Evolutionary conservation across 2,797 vertebrate species (phyloP), one percentile per base, ranked within the genome.

Genomic region (Semotilus atromaculatus): DNA sequence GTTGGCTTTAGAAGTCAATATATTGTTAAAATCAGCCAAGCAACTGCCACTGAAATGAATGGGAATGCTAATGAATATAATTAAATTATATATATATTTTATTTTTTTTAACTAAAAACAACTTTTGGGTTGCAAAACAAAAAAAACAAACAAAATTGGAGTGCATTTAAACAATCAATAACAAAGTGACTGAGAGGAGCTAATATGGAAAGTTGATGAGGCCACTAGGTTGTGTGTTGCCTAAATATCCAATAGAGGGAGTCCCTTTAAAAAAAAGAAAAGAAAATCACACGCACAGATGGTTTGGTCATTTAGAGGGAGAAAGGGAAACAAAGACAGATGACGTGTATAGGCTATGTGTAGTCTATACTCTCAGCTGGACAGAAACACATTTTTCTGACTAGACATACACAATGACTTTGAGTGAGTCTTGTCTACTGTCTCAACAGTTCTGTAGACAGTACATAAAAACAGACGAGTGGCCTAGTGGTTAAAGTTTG

Each of bases 201-300:
- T 84, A 64, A 81, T 73, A 40, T 7, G 72, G 51, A 74, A 85
- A 80, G 21, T 76, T 81, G 71, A 81, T 81, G 73, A 78, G 43
- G 62, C 76, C 60, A 73, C 34, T 36, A 5, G 21, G 53, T 80
- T 68, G 76, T 26, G 55, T 66, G 40, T 85, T 80, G n/a, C 83
- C 48, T 31, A 4, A 84, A 80, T 38, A 64, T n/a, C 76, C 83
- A 85, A 85, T 73, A 36, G 38, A 90, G 91, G 92, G 91, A 91
- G 88, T 91, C 90, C 93, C 90, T 90, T 81, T 78, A 82, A 23
- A 90, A 91, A 45, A 26, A 23, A 53, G 43, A 45, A 81, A 75
- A 66, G 16, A 51, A 73, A 55, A 80, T 10, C 51, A 67, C 73
- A 75, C 85, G 78, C 89, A 91, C 94, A 93, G 90, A 92, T 92